Base-by-base conservation (phyloP, 2,113 vertebrate genomes). In the Coptodon rendalli region DNA sequence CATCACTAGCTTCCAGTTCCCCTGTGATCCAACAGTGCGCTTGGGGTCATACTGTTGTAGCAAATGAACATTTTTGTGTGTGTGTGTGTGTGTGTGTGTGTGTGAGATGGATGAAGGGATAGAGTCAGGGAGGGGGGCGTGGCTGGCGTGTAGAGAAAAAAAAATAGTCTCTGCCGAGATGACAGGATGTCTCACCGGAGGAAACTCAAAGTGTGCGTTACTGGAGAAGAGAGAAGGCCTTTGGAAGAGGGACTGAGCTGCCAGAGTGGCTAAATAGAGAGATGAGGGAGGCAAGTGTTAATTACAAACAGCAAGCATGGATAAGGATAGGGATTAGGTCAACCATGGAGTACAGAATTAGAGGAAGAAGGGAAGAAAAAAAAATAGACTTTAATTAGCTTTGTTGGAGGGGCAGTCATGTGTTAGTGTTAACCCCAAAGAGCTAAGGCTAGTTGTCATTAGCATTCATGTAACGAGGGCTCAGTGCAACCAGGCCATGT, bases 221-320 rank as follows among this genome's bases (percentile, higher is more conserved):
- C 80, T 89, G 86, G 52, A 88, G 81, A 61, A 84, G 63, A 89
- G 85, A 84, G 61, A 73, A 22, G 84, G 48, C 85, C 71, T 68
- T 86, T 40, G 53, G 89, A 84, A 84, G 86, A 86, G 61, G 86
- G 73, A 80, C 63, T 85, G 84, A 94, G 89, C 92, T 87, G 92
- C 93, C 91, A 94, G 90, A 93, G 87, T 92, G 87, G 87, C 91
- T 94, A 91, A 93, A 95, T 89, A 87, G 92, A 94, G 93, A 93
- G 91, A 94, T 92, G 93, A 95, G 92, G 93, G 76, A 93, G 84
- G 91, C 92, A 87, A 95, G 95, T 94, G 94, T 96, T 96, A 96
- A 96, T 96, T 96, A 96, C 96, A 96, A 95, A 96, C 95, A 96
- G 95, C 94, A 91, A 92, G 92, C 87, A 89, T 83, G 93, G 93